These are phyloP conservation scores for Teinopalpus imperialis DNA, from an alignment of 2,888 invertebrate species.

Conservation along the genomic window DNA sequence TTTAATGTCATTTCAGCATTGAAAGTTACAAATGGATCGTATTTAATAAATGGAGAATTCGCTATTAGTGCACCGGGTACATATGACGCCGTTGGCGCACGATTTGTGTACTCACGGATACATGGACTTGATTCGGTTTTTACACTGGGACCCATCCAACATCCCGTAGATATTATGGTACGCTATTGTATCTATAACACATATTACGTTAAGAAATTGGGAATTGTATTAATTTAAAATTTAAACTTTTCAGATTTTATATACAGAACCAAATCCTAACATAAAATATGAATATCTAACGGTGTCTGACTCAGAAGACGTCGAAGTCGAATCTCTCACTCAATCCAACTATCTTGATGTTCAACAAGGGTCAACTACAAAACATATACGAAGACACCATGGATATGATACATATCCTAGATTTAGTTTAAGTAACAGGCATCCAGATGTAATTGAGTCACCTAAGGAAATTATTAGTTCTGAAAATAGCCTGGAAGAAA, in stretches of 20 bases:
- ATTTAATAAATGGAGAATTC: slow-evolving; percentile 92
- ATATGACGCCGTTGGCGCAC: slow-evolving; percentile 90
- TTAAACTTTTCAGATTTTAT: slow-evolving; percentile 84
- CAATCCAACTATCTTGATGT: slow-evolving; percentile 45
- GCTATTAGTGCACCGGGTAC: slow-evolving; percentile 87
- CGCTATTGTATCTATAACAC: slow-evolving; percentile 22
- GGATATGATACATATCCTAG: slow-evolving; percentile 49
- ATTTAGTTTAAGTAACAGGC: slow-evolving; percentile 33
- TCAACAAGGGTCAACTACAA: slow-evolving; percentile 43
- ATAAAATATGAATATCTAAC: slow-evolving; percentile 94
- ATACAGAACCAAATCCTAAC: slow-evolving; percentile 92
- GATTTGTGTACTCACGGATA: slow-evolving; percentile 89
- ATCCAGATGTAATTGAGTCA: slow-evolving; percentile 43
- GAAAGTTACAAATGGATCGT: slow-evolving; percentile 87
- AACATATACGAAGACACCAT: slow-evolving; percentile 66
- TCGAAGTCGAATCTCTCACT: slow-evolving; percentile 52
- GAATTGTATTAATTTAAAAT: slow-evolving; percentile 7
- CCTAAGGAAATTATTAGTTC: slow-evolving; percentile 40
- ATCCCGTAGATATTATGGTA: slow-evolving; percentile 92
- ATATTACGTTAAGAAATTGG: too few species aligned
- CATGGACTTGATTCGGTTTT: slow-evolving; percentile 89
- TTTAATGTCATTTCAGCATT: slow-evolving; percentile 87
- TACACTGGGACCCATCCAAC: slow-evolving; percentile 89
- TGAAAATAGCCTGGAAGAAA: slow-evolving; percentile 55
- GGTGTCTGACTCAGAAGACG: slow-evolving; percentile 80